phyloP scores from a whole-genome alignment of 2,888 invertebrate genomes.

The Sialis lutaria region DNA sequence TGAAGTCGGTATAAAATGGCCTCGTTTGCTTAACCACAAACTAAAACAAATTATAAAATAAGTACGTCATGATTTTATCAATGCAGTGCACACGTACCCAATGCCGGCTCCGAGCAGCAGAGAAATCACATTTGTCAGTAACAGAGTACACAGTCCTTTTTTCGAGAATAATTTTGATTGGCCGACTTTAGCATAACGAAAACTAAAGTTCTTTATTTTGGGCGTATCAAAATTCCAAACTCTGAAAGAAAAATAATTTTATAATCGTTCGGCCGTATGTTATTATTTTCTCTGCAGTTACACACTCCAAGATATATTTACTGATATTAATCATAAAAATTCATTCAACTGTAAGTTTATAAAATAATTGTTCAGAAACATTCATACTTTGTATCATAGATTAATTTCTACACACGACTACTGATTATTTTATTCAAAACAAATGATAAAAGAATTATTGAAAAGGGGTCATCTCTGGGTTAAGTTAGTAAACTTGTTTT shows the following conservation, averaged over 20 bases:
- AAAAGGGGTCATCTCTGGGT: background rate
- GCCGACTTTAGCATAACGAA: constrained; percentile 57
- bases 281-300: background rate
- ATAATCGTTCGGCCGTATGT: too few species aligned
- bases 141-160: constrained; percentile 76
- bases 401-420: too few species aligned
- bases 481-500: background rate
- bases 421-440: too few species aligned
- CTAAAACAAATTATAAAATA: constrained; percentile 25
- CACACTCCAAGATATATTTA: too few species aligned
- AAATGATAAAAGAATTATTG: background rate
- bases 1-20: constrained; percentile 21
- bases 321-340: too few species aligned
- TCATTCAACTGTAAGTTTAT: too few species aligned
- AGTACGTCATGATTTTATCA: background rate
- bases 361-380: too few species aligned
- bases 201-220: constrained; percentile 26
- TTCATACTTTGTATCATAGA: too few species aligned
- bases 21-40: constrained; percentile 49
- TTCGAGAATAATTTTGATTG: constrained; percentile 72
- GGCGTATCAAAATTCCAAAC: constrained; percentile 69
- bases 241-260: constrained; percentile 2
- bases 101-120: constrained; percentile 80
- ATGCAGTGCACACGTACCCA: constrained; percentile 42
- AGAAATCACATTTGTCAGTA: constrained; percentile 81